phyloP scores from a whole-genome alignment of 2,888 invertebrate genomes.

The Caenorhabditis wallacei region DNA sequence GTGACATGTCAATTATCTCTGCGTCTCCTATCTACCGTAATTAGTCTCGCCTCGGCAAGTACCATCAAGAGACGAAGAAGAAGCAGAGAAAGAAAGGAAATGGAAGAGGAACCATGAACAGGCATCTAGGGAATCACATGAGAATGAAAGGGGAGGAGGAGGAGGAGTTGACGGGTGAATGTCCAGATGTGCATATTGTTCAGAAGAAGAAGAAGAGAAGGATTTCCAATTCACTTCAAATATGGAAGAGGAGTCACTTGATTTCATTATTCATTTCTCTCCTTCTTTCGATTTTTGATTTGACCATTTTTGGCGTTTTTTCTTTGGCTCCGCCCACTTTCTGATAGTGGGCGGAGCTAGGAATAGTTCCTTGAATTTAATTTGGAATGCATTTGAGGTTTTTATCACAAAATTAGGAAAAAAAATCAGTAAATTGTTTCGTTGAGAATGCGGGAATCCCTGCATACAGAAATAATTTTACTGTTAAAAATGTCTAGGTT shows the following conservation, averaged over 20 bases:
- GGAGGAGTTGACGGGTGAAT: conserved; percentile 6
- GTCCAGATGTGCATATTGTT: conserved; percentile 57
- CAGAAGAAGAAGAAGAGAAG: not conserved
- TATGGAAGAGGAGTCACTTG: conserved; percentile 25
- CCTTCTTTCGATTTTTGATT: not conserved
- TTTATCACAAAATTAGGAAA: too few relatives aligned
- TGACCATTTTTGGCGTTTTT: too few relatives aligned
- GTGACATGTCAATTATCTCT: conserved; percentile 61
- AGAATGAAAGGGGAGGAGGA: not conserved
- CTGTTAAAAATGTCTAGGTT: too few relatives aligned
- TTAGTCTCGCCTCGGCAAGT: conserved; percentile 25
- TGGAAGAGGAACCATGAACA: conserved; percentile 15
- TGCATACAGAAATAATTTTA: too few relatives aligned
- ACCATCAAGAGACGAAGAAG: conserved; percentile 11
- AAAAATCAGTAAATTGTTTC: too few relatives aligned
- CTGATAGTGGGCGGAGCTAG: too few relatives aligned
- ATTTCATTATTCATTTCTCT: conserved; percentile 27
- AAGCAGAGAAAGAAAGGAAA: conserved; percentile 2
- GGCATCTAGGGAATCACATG: conserved; percentile 42
- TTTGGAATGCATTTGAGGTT: too few relatives aligned
- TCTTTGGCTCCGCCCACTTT: too few relatives aligned
- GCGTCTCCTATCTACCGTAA: conserved; percentile 51
- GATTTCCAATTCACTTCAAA: conserved; percentile 37
- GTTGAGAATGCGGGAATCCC: too few relatives aligned
- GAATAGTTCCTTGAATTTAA: too few relatives aligned